A percentile compares a stretch with the other conserved stretches of the same genome.
Evolutionary conservation across 2,888 invertebrate species (phyloP).

Genomic region (Agrochola circellaris): DNA sequence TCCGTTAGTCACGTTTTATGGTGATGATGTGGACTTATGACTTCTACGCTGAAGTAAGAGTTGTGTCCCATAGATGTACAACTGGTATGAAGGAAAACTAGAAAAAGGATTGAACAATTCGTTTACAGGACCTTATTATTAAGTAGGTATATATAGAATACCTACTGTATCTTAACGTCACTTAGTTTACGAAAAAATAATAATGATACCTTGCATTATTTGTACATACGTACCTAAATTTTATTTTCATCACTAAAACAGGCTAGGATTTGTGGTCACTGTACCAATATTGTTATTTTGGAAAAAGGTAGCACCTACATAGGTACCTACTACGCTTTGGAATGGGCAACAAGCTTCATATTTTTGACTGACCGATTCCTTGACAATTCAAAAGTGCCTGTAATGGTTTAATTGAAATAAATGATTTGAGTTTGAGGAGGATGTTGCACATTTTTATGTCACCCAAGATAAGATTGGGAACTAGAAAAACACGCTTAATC

Average conservation of each 20-base stretch:
- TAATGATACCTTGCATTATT: neutral
- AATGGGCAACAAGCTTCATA: no score
- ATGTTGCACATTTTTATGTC: neutral
- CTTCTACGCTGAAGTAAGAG: constrained; percentile 16
- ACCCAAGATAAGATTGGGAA: neutral
- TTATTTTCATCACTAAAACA: neutral
- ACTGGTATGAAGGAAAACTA: neutral
- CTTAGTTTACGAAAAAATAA: neutral
- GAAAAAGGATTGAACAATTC: neutral
- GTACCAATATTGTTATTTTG: neutral
- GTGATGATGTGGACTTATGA: constrained; percentile 3
- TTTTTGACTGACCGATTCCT: no score
- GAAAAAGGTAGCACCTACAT: no score
- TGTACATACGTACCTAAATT: neutral
- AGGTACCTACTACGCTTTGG: no score
- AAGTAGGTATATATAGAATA: neutral
- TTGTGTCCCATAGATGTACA: neutral
- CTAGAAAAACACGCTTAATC: neutral
- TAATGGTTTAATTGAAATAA: no score
- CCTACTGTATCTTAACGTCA: neutral
- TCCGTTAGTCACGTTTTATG: constrained; percentile 25
- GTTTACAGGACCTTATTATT: neutral
- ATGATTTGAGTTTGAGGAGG: no score
- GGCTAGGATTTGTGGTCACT: neutral
- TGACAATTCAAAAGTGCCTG: no score